Conservation (phyloP, 2,888 invertebrate species). For the Leptarthrus brevirostris region DNA sequence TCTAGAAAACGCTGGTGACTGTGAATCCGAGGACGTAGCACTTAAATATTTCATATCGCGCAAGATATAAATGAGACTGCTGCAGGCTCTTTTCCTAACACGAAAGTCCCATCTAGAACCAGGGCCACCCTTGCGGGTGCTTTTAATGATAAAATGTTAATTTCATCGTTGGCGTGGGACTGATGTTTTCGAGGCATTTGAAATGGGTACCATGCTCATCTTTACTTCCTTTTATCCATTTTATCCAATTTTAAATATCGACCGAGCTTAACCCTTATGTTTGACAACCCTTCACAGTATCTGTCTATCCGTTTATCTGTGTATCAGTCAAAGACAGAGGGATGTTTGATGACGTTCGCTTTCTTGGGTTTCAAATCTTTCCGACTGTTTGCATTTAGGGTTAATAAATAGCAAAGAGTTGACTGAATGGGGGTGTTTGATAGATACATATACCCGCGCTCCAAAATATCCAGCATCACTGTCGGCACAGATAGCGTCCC, state of each 20-base stretch:
- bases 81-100: conserved; percentile 53
- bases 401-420: conserved; percentile 54
- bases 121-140: conserved; percentile 51
- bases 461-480: background rate
- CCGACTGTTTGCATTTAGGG: conserved; percentile 54
- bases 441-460: conserved; percentile 14
- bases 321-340: conserved; percentile 50
- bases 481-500: conserved; percentile 12
- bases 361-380: conserved; percentile 54
- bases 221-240: conserved; percentile 54
- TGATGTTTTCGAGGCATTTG: conserved; percentile 54
- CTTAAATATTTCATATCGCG: conserved; percentile 55
- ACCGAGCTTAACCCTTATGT: conserved; percentile 54
- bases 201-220: conserved; percentile 53
- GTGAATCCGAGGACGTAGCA: conserved; percentile 35
- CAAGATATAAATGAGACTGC: conserved; percentile 53
- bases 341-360: conserved; percentile 55
- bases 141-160: conserved; percentile 55
- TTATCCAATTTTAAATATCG: conserved; percentile 55
- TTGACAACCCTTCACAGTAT: conserved; percentile 54
- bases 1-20: conserved; percentile 3
- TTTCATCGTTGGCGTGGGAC: conserved; percentile 54
- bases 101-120: conserved; percentile 53
- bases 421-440: conserved; percentile 30
- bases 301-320: conserved; percentile 54